Conservation (phyloP, 2,113 vertebrate species). For the Semnornis frantzii region DNA sequence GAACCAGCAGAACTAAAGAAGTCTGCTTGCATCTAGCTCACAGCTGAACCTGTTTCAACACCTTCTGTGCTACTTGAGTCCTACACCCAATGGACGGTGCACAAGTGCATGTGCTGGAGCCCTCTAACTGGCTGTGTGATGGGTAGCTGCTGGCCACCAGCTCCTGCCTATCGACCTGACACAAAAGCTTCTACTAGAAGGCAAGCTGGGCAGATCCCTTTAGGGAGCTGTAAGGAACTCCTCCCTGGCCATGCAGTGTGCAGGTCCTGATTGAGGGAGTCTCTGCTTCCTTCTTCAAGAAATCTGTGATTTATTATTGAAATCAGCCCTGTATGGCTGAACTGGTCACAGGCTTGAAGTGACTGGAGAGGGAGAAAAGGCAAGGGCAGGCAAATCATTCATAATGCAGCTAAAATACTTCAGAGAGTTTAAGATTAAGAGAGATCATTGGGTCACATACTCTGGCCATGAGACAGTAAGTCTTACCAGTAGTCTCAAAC, state of each 20-base stretch:
- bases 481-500: not conserved
- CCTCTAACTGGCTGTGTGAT: accelerated
- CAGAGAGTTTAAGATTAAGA: not conserved
- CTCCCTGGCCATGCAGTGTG: accelerated
- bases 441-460: not conserved
- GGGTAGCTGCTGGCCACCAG: not conserved
- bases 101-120: accelerated
- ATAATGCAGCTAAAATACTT: not conserved
- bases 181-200: not conserved
- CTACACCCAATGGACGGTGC: accelerated
- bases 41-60: not conserved
- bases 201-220: not conserved
- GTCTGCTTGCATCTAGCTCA: not conserved
- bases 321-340: not conserved
- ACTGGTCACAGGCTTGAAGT: not conserved
- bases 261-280: not conserved
- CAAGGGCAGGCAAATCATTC: not conserved
- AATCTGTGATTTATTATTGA: not conserved
- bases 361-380: not conserved
- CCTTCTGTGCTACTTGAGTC: accelerated
- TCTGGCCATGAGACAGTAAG: not conserved
- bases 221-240: not conserved
- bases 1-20: not conserved
- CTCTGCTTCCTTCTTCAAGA: not conserved
- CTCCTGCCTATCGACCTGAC: not conserved